Evolutionary conservation across 2,888 invertebrate genomes (phyloP).

Genomic region (Lepidocyrtinus sp.): DNA sequence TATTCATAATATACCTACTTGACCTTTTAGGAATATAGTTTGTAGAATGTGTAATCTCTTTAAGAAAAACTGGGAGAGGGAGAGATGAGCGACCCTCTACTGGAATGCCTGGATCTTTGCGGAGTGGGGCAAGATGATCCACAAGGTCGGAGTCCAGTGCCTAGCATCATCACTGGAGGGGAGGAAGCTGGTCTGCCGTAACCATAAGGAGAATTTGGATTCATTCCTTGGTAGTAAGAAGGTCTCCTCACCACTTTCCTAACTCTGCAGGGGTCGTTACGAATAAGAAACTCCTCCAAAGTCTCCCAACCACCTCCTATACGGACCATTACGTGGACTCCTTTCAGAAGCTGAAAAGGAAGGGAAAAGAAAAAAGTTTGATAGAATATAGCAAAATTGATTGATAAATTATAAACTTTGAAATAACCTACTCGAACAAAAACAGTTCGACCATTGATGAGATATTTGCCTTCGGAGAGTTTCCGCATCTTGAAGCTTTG

Average conservation of each 20-base stretch:
- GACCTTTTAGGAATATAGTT: too few relatives aligned
- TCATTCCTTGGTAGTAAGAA: slow-evolving; percentile 60
- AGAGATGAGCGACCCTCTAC: slow-evolving; percentile 64
- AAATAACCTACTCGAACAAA: slow-evolving; percentile 83
- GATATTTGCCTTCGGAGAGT: slow-evolving; percentile 89
- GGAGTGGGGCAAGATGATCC: slow-evolving; percentile 64
- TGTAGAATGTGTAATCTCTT: not conserved
- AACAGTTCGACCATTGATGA: slow-evolving; percentile 88
- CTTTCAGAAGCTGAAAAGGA: slow-evolving; percentile 83
- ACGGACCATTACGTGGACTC: slow-evolving; percentile 95
- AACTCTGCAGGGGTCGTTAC: slow-evolving; percentile 90
- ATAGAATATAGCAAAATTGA: slow-evolving; percentile 5
- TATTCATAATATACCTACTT: too few relatives aligned
- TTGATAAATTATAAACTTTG: slow-evolving; percentile 2
- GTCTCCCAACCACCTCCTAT: slow-evolving; percentile 97
- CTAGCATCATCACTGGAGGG: slow-evolving; percentile 64
- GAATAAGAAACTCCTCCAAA: slow-evolving; percentile 89
- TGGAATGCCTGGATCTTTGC: slow-evolving; percentile 67
- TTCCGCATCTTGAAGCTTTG: slow-evolving; percentile 84
- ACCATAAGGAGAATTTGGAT: slow-evolving; percentile 45
- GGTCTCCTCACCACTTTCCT: slow-evolving; percentile 70
- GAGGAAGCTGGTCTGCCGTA: slow-evolving; percentile 65
- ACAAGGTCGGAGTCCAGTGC: slow-evolving; percentile 55
- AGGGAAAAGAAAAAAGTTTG: not conserved
- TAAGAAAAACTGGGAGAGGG: slow-evolving; percentile 49